A percentile compares a stretch with the other conserved stretches of the same genome.
These are phyloP conservation scores for Rhinella marina DNA, from an alignment of 2,797 vertebrate genomes.

Conservation along the genomic window DNA sequence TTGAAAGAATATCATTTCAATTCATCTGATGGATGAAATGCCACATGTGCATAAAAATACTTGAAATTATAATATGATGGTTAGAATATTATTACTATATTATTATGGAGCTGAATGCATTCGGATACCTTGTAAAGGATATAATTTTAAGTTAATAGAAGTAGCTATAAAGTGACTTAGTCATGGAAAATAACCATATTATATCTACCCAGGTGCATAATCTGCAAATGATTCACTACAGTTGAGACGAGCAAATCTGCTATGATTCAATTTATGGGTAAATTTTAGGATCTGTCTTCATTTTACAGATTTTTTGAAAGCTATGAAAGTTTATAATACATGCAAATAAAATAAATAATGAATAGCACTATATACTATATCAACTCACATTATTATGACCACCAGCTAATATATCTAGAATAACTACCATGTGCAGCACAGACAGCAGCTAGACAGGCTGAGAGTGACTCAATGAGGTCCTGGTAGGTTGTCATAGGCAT, in stretches of 20 bases:
- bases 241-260: background rate
- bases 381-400: no score
- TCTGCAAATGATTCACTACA: conserved; percentile 1
- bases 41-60: background rate
- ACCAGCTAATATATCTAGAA: no score
- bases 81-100: background rate
- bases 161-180: conserved; percentile 7
- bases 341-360: background rate
- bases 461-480: no score
- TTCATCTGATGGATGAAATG: conserved; percentile 7
- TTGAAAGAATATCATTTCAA: background rate
- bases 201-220: conserved; percentile 1
- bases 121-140: background rate
- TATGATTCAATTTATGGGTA: background rate
- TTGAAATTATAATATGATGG: conserved; percentile 2
- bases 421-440: no score
- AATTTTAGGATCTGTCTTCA: background rate
- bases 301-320: background rate
- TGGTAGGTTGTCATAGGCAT: no score
- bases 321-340: background rate
- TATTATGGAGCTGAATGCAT: background rate
- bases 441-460: no score
- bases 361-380: no score
- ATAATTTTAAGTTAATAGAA: background rate
- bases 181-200: conserved; percentile 5